These are phyloP conservation scores for Callipepla squamata DNA, from an alignment of 2,113 vertebrate species.

Conservation along the genomic window DNA sequence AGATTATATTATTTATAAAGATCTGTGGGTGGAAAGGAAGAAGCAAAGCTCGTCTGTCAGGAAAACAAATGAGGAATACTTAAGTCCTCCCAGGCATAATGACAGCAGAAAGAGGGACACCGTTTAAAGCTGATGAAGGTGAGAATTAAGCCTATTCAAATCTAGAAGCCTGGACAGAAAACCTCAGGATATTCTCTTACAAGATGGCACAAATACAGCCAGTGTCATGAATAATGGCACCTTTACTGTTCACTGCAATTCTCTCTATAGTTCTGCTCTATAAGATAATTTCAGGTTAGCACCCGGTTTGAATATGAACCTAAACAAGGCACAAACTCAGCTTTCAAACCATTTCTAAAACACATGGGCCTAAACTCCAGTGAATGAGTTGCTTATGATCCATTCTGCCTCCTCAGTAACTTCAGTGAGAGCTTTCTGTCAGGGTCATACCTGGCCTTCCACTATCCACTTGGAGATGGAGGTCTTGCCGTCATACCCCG, in stretches of 20 bases:
- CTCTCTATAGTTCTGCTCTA: neutral
- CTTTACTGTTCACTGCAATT: neutral
- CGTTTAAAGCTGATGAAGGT: slow-evolving; percentile 27
- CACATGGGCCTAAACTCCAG: too few species aligned
- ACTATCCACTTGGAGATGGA: slow-evolving; percentile 89
- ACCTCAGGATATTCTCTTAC: slow-evolving; percentile 1
- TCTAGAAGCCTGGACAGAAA: slow-evolving; percentile 4
- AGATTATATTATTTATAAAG: slow-evolving; percentile 62
- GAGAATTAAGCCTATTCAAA: slow-evolving; percentile 33
- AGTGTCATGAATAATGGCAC: neutral
- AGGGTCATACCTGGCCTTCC: slow-evolving; percentile 83
- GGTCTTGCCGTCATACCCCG: slow-evolving; percentile 89
- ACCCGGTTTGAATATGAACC: neutral
- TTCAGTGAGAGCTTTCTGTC: fast-evolving
- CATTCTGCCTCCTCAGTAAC: neutral
- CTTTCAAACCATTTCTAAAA: neutral
- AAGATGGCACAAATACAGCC: neutral
- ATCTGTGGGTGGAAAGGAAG: slow-evolving; percentile 61
- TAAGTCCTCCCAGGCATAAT: slow-evolving; percentile 34
- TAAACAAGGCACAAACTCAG: neutral
- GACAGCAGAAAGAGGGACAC: slow-evolving; percentile 35
- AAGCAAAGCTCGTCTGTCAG: slow-evolving; percentile 49
- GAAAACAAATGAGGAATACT: slow-evolving; percentile 26
- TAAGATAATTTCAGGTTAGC: neutral
- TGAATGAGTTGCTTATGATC: neutral